Conservation (phyloP, 2,113 vertebrate species). For the Urocitellus parryii region DNA sequence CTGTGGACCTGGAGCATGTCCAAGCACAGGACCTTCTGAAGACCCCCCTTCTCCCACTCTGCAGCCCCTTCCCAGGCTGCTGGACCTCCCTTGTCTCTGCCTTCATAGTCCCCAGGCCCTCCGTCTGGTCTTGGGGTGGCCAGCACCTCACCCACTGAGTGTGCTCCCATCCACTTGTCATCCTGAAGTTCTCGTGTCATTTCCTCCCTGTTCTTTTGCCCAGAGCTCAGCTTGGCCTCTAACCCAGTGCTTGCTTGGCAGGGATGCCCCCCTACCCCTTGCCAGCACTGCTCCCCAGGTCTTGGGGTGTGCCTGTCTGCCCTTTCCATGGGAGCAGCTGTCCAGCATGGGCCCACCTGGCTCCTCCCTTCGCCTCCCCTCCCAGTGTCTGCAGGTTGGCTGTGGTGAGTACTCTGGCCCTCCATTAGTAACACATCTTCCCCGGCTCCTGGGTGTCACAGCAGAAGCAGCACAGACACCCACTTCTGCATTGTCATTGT, state of each 20-base stretch:
- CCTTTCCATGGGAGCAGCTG: not conserved
- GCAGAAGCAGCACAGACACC: rapidly evolving
- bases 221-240: not conserved
- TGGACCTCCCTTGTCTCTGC: not conserved
- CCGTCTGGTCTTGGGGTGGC: not conserved
- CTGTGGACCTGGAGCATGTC: not conserved
- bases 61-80: not conserved
- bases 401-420: not conserved
- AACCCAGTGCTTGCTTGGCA: not conserved
- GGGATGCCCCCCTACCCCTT: not conserved
- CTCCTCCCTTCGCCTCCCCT: not conserved
- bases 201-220: not conserved
- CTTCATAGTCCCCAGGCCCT: not conserved
- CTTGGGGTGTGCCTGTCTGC: not conserved
- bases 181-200: not conserved
- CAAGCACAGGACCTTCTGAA: not conserved
- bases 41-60: not conserved
- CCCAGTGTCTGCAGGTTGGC: no score
- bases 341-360: not conserved
- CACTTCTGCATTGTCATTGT: not conserved
- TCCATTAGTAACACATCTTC: no score
- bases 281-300: no score
- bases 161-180: rapidly evolving
- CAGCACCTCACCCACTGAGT: not conserved
- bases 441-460: not conserved